These are phyloP conservation scores for Bujurquina vittata DNA, from an alignment of 2,113 vertebrate species.

Conservation along the genomic window DNA sequence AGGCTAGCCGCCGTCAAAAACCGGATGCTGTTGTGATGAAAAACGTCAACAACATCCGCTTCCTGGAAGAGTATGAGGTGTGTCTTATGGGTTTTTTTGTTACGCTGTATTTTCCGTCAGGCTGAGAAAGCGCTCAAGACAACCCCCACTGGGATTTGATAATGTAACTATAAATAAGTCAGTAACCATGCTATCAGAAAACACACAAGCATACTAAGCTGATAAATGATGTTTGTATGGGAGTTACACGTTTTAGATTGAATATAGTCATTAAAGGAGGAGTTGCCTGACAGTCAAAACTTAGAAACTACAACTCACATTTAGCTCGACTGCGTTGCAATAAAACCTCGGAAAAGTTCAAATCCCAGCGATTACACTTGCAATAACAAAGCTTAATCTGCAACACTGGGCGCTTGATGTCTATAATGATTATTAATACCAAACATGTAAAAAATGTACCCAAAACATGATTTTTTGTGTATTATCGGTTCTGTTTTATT, in stretches of 20 bases:
- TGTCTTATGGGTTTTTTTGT: not conserved
- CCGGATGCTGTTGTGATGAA: conserved; percentile 37
- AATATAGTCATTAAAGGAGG: accelerated
- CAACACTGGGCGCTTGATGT: too few relatives aligned
- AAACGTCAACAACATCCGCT: conserved; percentile 71
- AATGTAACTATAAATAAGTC: not conserved
- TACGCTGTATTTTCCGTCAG: not conserved
- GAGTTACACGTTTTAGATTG: not conserved
- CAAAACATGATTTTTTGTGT: not conserved
- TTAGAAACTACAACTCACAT: accelerated
- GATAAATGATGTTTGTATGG: not conserved
- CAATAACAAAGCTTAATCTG: not conserved
- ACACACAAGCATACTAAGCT: accelerated
- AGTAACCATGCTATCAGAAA: not conserved
- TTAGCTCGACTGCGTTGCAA: accelerated
- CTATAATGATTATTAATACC: not conserved
- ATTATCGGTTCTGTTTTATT: not conserved
- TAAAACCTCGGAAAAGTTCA: not conserved
- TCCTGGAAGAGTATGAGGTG: not conserved
- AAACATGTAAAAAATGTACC: not conserved
- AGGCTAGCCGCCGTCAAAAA: conserved; percentile 20
- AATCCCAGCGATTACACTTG: not conserved
- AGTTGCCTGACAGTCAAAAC: not conserved
- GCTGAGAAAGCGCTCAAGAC: not conserved
- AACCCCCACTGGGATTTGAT: not conserved